phyloP scores from a whole-genome alignment of 2,888 invertebrate species.

The Sisyra terminalis region DNA sequence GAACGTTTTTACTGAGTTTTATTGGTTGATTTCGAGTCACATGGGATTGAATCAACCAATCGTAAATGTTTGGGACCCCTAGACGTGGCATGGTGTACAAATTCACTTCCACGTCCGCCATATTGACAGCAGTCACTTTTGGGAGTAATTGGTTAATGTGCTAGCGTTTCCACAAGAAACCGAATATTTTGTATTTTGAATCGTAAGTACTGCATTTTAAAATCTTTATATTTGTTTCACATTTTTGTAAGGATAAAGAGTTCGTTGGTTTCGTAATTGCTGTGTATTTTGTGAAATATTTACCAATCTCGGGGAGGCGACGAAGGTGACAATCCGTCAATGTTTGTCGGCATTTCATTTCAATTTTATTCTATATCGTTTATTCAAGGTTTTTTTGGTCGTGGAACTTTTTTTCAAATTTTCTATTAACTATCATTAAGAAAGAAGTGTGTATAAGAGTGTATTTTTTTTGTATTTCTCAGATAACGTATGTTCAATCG shows the following conservation, averaged over 20 bases:
- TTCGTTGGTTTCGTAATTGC: too few species aligned
- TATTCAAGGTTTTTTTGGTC: not conserved
- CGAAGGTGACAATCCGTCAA: constrained; percentile 8
- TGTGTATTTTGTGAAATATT: not conserved
- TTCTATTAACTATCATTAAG: not conserved
- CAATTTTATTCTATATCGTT: not conserved
- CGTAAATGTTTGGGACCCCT: constrained; percentile 25
- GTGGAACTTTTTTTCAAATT: not conserved
- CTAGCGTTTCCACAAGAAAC: constrained; percentile 43
- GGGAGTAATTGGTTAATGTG: constrained; percentile 51
- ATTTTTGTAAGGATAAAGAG: too few species aligned
- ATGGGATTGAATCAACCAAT: constrained; percentile 18
- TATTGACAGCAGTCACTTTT: constrained; percentile 64
- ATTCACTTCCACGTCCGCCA: constrained; percentile 65
- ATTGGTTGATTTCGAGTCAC: constrained; percentile 9
- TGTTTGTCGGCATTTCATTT: constrained; percentile 6
- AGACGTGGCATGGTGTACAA: constrained; percentile 69
- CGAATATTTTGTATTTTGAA: constrained; percentile 29
- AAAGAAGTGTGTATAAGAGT: too few species aligned
- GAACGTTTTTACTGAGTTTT: not conserved
- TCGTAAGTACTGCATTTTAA: constrained; percentile 23
- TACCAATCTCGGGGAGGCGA: constrained; percentile 5
- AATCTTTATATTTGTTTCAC: too few species aligned
- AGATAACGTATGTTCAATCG: constrained; percentile 4
- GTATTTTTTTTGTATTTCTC: not conserved